Conservation (phyloP, 2,888 invertebrate genomes). For the Aradus depressus region DNA sequence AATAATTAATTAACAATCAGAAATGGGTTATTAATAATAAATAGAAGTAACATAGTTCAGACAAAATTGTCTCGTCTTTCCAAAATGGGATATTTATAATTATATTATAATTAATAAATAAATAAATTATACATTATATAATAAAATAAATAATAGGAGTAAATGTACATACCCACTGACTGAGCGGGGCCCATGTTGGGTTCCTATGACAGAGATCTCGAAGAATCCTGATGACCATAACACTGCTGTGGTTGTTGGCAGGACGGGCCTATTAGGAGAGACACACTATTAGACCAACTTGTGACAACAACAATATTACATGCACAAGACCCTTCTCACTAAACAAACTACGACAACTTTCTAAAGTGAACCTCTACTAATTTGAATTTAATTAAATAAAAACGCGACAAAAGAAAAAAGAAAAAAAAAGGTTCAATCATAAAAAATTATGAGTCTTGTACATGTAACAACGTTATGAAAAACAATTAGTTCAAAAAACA, state of each 20-base stretch:
- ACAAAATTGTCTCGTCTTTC: too few species aligned
- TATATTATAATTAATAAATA: background rate
- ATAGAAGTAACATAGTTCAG: too few species aligned
- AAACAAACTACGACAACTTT: background rate
- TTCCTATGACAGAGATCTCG: conserved; percentile 90
- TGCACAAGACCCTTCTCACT: conserved; percentile 20
- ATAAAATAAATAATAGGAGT: background rate
- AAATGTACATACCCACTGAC: conserved; percentile 69
- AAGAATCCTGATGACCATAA: conserved; percentile 89
- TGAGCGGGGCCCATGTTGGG: conserved; percentile 87
- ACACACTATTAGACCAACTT: conserved; percentile 24
- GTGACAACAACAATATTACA: conserved; percentile 13
- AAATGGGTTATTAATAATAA: too few species aligned
- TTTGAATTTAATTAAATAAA: background rate
- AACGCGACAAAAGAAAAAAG: background rate
- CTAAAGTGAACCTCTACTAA: background rate
- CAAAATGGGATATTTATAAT: too few species aligned
- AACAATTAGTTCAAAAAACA: conserved; percentile 8
- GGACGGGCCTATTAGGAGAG: conserved; percentile 73
- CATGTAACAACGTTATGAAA: conserved; percentile 18
- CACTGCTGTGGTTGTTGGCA: conserved; percentile 88
- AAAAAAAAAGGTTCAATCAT: background rate
- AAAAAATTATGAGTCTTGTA: conserved; percentile 17
- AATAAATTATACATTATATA: background rate
- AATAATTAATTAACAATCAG: too few species aligned